phyloP scores from a whole-genome alignment of 2,113 vertebrate genomes.

The Erpornis zantholeuca region DNA sequence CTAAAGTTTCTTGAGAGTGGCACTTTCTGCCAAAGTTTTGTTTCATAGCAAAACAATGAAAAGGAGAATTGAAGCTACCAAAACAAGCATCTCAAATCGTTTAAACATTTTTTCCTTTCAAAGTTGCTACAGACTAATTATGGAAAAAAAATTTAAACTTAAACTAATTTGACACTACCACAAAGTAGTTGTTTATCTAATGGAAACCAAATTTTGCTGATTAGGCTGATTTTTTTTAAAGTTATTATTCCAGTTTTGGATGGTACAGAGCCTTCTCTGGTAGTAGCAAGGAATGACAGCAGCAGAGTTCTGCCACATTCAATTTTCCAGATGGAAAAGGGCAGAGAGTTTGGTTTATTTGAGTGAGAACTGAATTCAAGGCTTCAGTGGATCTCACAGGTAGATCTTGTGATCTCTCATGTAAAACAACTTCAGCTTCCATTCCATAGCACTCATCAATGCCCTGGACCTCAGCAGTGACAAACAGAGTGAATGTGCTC shows the following conservation, averaged over 20 bases:
- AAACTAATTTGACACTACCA: not conserved
- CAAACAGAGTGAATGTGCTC: not conserved
- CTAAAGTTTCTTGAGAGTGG: not conserved
- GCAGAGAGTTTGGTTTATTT: not conserved
- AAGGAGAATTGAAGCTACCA: not conserved
- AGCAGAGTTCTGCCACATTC: not conserved
- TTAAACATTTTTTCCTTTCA: not conserved
- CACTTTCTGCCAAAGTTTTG: not conserved
- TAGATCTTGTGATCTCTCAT: not conserved
- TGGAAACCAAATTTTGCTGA: not conserved
- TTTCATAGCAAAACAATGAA: not conserved
- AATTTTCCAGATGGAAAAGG: not conserved
- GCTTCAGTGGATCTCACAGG: not conserved
- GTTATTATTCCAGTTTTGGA: not conserved
- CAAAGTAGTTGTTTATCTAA: not conserved
- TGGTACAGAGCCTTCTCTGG: not conserved
- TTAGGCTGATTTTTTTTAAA: not conserved
- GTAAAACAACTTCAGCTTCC: not conserved
- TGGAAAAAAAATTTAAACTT: not conserved
- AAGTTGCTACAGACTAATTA: not conserved
- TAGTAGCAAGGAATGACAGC: not conserved
- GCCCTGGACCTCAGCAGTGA: not conserved
- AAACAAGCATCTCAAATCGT: not conserved
- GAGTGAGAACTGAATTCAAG: not conserved
- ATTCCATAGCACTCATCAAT: not conserved